phyloP scores from a whole-genome alignment of 2,888 invertebrate genomes.

The Rhopalosiphum nymphaeae region DNA sequence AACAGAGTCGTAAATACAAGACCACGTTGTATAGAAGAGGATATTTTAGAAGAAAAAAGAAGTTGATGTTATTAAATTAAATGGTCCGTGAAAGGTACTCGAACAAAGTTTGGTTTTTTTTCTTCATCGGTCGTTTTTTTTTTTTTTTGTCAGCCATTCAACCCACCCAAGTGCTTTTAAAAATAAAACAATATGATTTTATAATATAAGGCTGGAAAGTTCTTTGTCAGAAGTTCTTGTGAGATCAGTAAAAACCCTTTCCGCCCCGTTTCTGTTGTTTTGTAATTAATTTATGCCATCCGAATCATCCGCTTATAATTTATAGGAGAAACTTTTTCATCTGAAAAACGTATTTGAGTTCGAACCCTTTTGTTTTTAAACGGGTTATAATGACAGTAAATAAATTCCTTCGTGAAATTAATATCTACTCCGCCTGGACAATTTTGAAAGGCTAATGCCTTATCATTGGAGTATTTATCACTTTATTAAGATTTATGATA shows the following conservation, averaged over 20 bases:
- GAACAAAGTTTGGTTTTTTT: conserved; percentile 59
- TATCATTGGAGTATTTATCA: conserved; percentile 1
- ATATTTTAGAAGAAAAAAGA: conserved; percentile 10
- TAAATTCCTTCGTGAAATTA: conserved; percentile 33
- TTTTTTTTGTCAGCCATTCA: conserved; percentile 35
- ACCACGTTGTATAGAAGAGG: conserved; percentile 27
- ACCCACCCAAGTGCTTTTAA: conserved; percentile 53
- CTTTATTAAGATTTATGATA: neutral
- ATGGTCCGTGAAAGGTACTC: conserved; percentile 63
- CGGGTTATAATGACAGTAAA: conserved; percentile 44
- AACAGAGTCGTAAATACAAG: conserved; percentile 60
- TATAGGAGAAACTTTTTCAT: conserved; percentile 60
- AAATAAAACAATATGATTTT: conserved; percentile 63
- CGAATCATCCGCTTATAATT: conserved; percentile 57
- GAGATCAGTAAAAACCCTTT: conserved; percentile 61
- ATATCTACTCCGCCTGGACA: conserved; percentile 26
- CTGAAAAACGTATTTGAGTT: conserved; percentile 59
- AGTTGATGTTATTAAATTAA: conserved; percentile 63
- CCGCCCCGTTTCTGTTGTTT: conserved; percentile 42
- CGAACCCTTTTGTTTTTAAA: conserved; percentile 60
- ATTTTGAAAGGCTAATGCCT: conserved; percentile 8
- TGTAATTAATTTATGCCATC: conserved; percentile 60
- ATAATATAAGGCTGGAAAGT: conserved; percentile 50
- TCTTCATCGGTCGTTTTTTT: conserved; percentile 53
- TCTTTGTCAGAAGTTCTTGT: conserved; percentile 55